Evolutionary conservation across 2,888 invertebrate genomes (phyloP), one percentile per base, ranked within the genome.

Genomic region (Nomada ferruginata): DNA sequence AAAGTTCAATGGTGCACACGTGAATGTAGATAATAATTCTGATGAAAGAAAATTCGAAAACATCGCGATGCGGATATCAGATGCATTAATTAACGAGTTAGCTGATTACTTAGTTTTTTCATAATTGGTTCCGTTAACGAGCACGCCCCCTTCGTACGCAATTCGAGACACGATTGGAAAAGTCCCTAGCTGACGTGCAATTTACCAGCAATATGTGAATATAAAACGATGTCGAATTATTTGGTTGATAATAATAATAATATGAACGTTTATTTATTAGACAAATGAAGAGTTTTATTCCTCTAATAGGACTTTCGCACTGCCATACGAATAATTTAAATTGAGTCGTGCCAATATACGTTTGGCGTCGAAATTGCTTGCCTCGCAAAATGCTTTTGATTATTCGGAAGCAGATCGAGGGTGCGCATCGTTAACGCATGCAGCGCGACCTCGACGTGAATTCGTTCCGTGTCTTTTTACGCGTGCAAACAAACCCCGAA

Each of bases 401-500:
- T 36, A 36, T 36, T 36, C 36, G 36, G 36, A 9, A 29, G 9
- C 4, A 50, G 52, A 23, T 55, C 11, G 20, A 53, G 7, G 29
- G 18, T 13, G 11, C 64, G 1, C 11, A 5, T 13, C 9, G 47
- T 60, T 50, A 23, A 50, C 29, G 0, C 42, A 36, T 59, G 2
- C 1, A 23, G 15, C 11, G 42, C 59, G 44, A n/a, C 1, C n/a
- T 23, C 47, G 15, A 13, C 20, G 13, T 9, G 18, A 71, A 53
- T 57, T 5, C 23, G 29, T 20, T 26, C 3, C 66, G 26, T 9
- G 20, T 11, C 52, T 64, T 50, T 23, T 82, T 42, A 26, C 23
- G 20, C 57, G 74, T 15, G 61, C 65, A 81, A 82, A 76, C 72
- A 82, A 47, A 75, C 64, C 76, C 42, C 71, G 63, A 71, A 75